A percentile compares a stretch with the other conserved stretches of the same genome.
Evolutionary conservation across 92 coral and sea anemone species (phyloP).

Genomic region (Porites cylindrica): DNA sequence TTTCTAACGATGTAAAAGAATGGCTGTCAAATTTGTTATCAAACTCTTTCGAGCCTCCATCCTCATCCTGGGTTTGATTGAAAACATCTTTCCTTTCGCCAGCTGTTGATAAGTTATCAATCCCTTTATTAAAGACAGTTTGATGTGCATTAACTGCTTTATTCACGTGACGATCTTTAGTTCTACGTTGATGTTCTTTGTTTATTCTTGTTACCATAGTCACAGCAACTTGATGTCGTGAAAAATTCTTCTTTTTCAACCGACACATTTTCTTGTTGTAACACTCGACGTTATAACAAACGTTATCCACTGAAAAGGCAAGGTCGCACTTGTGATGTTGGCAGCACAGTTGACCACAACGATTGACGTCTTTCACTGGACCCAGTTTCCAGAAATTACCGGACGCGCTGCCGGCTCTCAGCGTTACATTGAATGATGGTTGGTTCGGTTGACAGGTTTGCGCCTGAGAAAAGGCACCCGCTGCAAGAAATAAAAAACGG

Average conservation of each 20-base stretch:
- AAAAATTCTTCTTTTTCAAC: slow-evolving; percentile 65
- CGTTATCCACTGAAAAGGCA: slow-evolving; percentile 86
- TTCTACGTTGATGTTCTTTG: not conserved
- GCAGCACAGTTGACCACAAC: slow-evolving; percentile 87
- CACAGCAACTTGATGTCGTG: slow-evolving; percentile 78
- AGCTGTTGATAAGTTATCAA: not conserved
- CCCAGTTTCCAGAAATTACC: slow-evolving; percentile 92
- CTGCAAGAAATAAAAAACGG: not conserved
- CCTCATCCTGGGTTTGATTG: too few species aligned
- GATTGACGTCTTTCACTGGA: slow-evolving; percentile 58
- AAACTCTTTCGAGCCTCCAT: too few species aligned
- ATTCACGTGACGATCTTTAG: not conserved
- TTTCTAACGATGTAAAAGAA: not conserved
- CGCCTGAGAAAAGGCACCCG: slow-evolving; percentile 33
- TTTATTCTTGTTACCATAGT: slow-evolving; percentile 61
- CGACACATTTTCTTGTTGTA: slow-evolving; percentile 81
- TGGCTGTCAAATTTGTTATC: not conserved
- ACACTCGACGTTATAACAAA: slow-evolving; percentile 90
- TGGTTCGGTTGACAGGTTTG: slow-evolving; percentile 36
- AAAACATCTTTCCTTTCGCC: not conserved
- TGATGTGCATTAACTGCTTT: not conserved
- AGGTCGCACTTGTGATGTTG: slow-evolving; percentile 80
- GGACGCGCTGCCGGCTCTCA: slow-evolving; percentile 88
- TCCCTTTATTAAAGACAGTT: not conserved
- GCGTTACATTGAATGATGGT: slow-evolving; percentile 72